Percentiles rank a stretch among this genome's conserved stretches.
Evolutionary conservation across 30 jellyfish, hydroid and myxozoan species (phyloP).

Genomic region (Hydra vulgaris): DNA sequence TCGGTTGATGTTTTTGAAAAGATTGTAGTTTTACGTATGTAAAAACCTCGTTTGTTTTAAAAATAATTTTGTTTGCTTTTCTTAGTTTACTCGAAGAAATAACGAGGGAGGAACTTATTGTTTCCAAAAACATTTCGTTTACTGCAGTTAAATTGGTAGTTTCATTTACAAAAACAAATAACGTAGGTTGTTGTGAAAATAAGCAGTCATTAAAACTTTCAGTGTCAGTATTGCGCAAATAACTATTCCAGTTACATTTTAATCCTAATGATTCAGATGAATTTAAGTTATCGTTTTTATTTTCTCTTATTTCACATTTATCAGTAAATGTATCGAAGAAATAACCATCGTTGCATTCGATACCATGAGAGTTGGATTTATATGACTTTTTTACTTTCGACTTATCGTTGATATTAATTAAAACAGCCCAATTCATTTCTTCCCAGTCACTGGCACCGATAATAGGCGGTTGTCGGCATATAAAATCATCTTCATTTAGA

Average conservation of each 20-base stretch:
- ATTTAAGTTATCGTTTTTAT: not conserved
- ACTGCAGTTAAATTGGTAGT: not conserved
- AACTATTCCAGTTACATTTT: not conserved
- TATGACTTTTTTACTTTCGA: not conserved
- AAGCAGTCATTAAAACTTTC: not conserved
- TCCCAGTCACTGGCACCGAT: too few species aligned
- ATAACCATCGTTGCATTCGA: not conserved
- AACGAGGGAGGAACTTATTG: not conserved
- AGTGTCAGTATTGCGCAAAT: not conserved
- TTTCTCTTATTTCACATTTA: not conserved
- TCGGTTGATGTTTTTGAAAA: not conserved
- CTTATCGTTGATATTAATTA: not conserved
- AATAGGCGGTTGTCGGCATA: not conserved
- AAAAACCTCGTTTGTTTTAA: not conserved
- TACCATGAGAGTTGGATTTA: not conserved
- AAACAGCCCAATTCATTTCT: conserved; percentile 2
- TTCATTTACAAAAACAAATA: not conserved
- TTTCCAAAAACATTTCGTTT: not conserved
- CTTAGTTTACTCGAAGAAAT: not conserved
- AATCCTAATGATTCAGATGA: not conserved
- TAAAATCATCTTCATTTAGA: not conserved
- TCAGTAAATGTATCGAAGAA: not conserved
- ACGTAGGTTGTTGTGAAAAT: not conserved
- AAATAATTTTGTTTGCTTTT: not conserved
- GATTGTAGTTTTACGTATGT: not conserved